phyloP scores from a whole-genome alignment of 2,888 invertebrate species.

The Lycocerus yunnanus region DNA sequence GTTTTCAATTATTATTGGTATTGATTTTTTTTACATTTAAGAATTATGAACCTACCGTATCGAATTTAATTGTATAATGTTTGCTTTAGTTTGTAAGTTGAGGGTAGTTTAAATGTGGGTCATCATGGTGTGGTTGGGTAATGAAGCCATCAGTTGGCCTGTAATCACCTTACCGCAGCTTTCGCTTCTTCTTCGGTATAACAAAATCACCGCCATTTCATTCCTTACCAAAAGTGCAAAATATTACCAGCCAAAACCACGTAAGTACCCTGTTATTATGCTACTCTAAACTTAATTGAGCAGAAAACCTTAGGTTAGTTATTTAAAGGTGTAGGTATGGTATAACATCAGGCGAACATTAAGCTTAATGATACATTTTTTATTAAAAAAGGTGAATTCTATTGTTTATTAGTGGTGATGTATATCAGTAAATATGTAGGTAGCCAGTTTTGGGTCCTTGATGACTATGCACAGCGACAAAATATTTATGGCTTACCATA shows the following conservation, averaged over 20 bases:
- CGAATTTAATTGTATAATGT: background rate
- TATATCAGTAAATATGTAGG: conserved; percentile 2
- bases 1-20: background rate
- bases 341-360: conserved; percentile 15
- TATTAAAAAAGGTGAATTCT: background rate
- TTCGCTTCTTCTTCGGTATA: conserved; percentile 12
- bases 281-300: conserved; percentile 39
- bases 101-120: conserved; percentile 20
- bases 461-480: background rate
- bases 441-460: background rate
- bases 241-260: conserved; percentile 31
- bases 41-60: background rate
- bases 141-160: conserved; percentile 52
- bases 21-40: background rate
- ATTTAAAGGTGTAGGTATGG: conserved; percentile 25
- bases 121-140: conserved; percentile 35
- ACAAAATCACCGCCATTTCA: conserved; percentile 36
- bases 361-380: conserved; percentile 1
- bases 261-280: conserved; percentile 36
- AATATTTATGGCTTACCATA: background rate
- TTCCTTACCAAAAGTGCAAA: conserved; percentile 38
- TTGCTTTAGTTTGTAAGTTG: conserved; percentile 8
- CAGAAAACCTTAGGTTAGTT: conserved; percentile 39
- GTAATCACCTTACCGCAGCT: conserved; percentile 47
- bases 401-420: conserved; percentile 1